These are phyloP conservation scores for Ormyrus rosae DNA, from an alignment of 2,888 invertebrate genomes.

Conservation along the genomic window DNA sequence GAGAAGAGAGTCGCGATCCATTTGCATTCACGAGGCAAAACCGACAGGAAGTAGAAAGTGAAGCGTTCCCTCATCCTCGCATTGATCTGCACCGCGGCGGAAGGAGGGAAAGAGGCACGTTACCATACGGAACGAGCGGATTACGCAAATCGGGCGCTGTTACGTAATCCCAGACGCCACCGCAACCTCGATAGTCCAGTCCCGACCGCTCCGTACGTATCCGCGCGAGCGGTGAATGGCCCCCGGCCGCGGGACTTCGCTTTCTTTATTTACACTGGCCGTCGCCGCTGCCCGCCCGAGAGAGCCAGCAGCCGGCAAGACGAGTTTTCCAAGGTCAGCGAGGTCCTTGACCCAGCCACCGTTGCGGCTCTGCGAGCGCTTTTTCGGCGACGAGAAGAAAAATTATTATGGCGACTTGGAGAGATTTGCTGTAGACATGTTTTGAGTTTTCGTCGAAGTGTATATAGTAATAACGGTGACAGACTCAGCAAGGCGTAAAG, in stretches of 20 bases:
- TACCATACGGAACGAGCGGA: slow-evolving; percentile 8
- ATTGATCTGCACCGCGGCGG: slow-evolving; percentile 16
- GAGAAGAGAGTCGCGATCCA: no score
- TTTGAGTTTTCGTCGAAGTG: no score
- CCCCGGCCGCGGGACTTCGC: slow-evolving; percentile 5
- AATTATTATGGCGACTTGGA: no score
- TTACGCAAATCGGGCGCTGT: slow-evolving; percentile 40
- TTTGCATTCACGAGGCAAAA: no score
- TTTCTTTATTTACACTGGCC: slow-evolving; percentile 11
- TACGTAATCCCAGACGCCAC: slow-evolving; percentile 25
- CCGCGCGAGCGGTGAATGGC: slow-evolving; percentile 18
- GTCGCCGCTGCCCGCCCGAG: slow-evolving; percentile 1
- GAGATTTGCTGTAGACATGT: no score
- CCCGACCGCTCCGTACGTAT: neutral
- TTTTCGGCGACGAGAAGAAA: no score
- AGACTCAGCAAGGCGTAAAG: no score
- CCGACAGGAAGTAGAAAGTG: slow-evolving; percentile 33
- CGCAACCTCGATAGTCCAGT: no score
- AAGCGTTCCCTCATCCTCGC: neutral
- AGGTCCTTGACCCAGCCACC: slow-evolving; percentile 25
- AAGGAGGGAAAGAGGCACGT: neutral
- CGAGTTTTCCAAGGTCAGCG: slow-evolving; percentile 36
- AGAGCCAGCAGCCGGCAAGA: neutral
- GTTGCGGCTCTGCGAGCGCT: no score
- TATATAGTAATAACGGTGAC: no score